phyloP scores from a whole-genome alignment of 2,113 vertebrate species.

The Python bivittatus region DNA sequence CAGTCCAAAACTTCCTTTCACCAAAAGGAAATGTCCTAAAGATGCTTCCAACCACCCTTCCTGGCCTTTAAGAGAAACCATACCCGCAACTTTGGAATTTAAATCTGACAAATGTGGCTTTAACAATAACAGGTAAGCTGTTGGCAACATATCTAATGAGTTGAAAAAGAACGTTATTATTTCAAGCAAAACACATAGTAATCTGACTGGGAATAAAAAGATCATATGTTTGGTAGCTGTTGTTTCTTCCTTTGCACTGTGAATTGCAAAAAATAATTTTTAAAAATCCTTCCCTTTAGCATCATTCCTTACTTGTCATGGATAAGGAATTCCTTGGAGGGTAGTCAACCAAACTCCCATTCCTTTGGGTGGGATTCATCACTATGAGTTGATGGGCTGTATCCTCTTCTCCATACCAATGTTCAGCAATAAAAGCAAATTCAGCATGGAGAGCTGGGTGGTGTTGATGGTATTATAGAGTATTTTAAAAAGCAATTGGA shows the following conservation, averaged over 20 bases:
- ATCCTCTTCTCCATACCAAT: constrained; percentile 31
- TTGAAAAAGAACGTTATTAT: background rate
- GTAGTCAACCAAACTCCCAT: background rate
- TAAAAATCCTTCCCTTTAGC: background rate
- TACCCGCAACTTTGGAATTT: background rate
- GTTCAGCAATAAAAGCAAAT: constrained; percentile 33
- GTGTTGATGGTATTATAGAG: constrained; percentile 49
- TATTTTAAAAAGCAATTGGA: constrained; percentile 58
- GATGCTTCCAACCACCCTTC: background rate
- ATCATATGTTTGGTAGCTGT: background rate
- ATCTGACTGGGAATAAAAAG: background rate
- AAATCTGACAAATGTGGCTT: background rate
- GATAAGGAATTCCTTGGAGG: background rate
- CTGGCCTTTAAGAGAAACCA: background rate
- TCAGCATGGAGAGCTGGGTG: constrained; percentile 11
- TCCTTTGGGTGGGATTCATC: background rate
- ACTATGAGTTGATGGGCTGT: background rate
- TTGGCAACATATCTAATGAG: background rate
- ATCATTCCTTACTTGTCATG: no score
- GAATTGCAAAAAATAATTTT: background rate
- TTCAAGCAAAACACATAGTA: background rate
- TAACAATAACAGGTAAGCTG: background rate
- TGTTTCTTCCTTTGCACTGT: background rate
- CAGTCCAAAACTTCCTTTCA: background rate
- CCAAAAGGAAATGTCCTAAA: background rate